phyloP scores from a whole-genome alignment of 2,113 vertebrate species.

The Plotosus lineatus region DNA sequence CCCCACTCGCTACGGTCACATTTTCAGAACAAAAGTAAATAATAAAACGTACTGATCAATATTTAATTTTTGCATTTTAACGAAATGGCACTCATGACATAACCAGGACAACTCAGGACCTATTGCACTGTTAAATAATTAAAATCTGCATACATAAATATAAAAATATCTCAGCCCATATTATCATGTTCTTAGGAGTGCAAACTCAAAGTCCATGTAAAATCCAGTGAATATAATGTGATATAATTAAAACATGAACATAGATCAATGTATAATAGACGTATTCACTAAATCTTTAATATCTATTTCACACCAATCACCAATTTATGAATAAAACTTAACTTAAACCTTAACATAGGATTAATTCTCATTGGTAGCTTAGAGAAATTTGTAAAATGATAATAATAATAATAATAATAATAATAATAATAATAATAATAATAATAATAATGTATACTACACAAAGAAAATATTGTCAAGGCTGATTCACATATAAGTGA shows the following conservation, averaged over 20 bases:
- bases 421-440: too few relatives aligned
- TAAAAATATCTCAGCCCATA: slow-evolving; percentile 4
- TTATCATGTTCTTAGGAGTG: not conserved
- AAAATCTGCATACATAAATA: slow-evolving; percentile 17
- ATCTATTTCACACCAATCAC: not conserved
- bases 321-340: not conserved
- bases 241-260: not conserved
- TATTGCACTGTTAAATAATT: slow-evolving; percentile 20
- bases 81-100: not conserved
- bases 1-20: not conserved
- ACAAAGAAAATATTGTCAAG: too few relatives aligned
- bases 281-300: not conserved
- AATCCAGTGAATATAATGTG: not conserved
- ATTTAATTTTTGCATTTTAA: slow-evolving; percentile 8
- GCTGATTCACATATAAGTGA: too few relatives aligned
- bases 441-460: too few relatives aligned
- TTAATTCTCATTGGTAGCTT: too few relatives aligned
- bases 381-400: too few relatives aligned
- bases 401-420: too few relatives aligned
- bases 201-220: not conserved
- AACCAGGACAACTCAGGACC: slow-evolving; percentile 20
- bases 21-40: not conserved
- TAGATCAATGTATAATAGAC: not conserved
- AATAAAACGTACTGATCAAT: slow-evolving; percentile 5
- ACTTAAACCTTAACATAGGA: not conserved